Evolutionary conservation across 2,113 vertebrate genomes (phyloP).

Genomic region (Sphyrna mokarran): DNA sequence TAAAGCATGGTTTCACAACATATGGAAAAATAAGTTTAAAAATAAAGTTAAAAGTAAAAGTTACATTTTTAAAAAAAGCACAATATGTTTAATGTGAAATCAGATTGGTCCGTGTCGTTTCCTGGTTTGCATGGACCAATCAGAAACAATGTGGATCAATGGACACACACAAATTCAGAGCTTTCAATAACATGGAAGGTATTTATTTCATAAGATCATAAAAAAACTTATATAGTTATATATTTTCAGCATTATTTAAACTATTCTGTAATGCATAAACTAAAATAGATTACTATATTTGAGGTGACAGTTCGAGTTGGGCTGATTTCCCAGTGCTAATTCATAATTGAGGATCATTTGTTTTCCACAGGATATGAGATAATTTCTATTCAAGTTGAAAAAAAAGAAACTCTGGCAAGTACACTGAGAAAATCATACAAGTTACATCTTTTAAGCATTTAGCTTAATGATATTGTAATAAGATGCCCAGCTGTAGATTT

Average conservation of each 20-base stretch:
- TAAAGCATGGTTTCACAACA: too few species aligned
- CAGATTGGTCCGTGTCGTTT: not conserved
- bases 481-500: constrained; percentile 92
- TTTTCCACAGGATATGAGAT: constrained; percentile 29
- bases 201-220: not conserved
- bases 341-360: constrained; percentile 36
- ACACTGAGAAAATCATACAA: constrained; percentile 74
- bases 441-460: constrained; percentile 82
- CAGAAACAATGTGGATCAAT: not conserved
- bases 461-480: constrained; percentile 99
- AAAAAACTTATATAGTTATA: not conserved
- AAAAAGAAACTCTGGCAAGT: constrained; percentile 87
- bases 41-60: not conserved
- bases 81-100: not conserved
- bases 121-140: not conserved
- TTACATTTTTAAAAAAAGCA: not conserved
- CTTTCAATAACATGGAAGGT: not conserved
- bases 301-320: not conserved
- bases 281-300: constrained; percentile 25
- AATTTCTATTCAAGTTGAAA: constrained; percentile 81
- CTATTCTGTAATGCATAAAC: not conserved
- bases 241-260: constrained; percentile 22
- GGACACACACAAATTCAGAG: not conserved
- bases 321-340: constrained; percentile 31
- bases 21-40: not conserved